Evolutionary conservation across 2,888 invertebrate species (phyloP).

Genomic region (Amiota mariae): DNA sequence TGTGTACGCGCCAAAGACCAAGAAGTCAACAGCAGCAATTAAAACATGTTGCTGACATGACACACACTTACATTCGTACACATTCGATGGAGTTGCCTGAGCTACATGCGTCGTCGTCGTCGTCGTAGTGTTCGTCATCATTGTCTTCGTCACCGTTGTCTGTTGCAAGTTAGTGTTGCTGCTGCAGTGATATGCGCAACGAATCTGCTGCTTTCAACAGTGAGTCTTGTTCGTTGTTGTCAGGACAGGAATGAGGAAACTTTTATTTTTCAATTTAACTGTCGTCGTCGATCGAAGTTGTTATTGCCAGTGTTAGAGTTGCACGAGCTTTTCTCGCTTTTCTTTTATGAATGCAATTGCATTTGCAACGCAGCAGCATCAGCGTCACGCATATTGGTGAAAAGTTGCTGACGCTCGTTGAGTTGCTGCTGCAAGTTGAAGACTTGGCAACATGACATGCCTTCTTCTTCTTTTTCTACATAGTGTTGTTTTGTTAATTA

Average conservation of each 20-base stretch:
- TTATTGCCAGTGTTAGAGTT: not conserved
- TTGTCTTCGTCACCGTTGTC: not conserved
- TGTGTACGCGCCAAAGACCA: constrained; percentile 1
- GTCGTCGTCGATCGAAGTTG: constrained; percentile 6
- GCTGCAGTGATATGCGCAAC: constrained; percentile 55
- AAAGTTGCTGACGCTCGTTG: constrained; percentile 49
- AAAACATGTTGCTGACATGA: constrained; percentile 35
- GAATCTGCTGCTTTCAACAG: constrained; percentile 59
- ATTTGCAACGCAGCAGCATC: constrained; percentile 1
- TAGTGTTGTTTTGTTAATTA: constrained; percentile 18
- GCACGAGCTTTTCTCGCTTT: constrained; percentile 29
- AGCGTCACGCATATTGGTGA: constrained; percentile 46
- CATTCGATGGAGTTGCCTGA: constrained; percentile 61
- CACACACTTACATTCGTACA: not conserved
- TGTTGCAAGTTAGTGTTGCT: not conserved
- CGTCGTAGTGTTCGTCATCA: not conserved
- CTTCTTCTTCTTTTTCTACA: constrained; percentile 17
- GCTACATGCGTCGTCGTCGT: not conserved
- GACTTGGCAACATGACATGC: constrained; percentile 6
- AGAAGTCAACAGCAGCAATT: constrained; percentile 32
- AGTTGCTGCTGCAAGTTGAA: not conserved
- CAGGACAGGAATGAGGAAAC: constrained; percentile 60
- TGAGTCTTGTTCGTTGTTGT: constrained; percentile 34
- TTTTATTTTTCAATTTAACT: constrained; percentile 32
- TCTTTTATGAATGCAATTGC: constrained; percentile 8